phyloP scores from a whole-genome alignment of 2,797 vertebrate genomes.

The Poeciliopsis presidionis region DNA sequence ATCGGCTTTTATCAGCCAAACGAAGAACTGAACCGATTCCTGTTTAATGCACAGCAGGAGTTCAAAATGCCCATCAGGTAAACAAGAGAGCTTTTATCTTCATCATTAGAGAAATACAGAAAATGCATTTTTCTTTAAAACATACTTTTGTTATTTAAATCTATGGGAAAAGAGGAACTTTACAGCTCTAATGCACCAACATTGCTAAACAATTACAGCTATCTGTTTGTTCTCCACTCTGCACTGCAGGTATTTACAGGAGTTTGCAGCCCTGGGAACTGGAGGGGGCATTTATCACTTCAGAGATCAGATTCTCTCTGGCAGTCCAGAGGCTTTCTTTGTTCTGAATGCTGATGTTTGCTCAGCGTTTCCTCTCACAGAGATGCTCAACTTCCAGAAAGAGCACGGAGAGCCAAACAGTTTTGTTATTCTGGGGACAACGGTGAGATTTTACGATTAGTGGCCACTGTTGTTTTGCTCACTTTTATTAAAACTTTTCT shows the following conservation, averaged over 20 bases:
- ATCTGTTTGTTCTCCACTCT: slow-evolving; percentile 25
- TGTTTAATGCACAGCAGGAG: slow-evolving; percentile 89
- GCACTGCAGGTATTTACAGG: slow-evolving; percentile 90
- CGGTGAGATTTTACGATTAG: slow-evolving; percentile 79
- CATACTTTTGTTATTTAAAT: not conserved
- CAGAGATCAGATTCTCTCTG: slow-evolving; percentile 97
- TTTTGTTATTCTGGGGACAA: slow-evolving; percentile 94
- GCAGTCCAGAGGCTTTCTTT: slow-evolving; percentile 90
- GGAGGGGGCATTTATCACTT: slow-evolving; percentile 98
- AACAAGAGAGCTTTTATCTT: slow-evolving; percentile 12
- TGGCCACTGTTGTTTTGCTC: not conserved
- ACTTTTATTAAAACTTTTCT: not conserved
- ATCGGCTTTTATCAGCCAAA: slow-evolving; percentile 97
- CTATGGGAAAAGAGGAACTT: not conserved
- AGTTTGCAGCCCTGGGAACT: slow-evolving; percentile 93
- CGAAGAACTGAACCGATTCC: slow-evolving; percentile 91
- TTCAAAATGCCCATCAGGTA: slow-evolving; percentile 94
- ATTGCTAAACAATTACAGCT: slow-evolving; percentile 22
- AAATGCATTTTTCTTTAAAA: not conserved
- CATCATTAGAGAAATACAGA: not conserved
- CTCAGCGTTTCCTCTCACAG: slow-evolving; percentile 91
- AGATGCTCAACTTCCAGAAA: slow-evolving; percentile 91
- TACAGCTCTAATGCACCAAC: not conserved
- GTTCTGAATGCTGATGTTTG: slow-evolving; percentile 97
- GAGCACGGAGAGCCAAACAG: slow-evolving; percentile 83